phyloP scores from a whole-genome alignment of 2,113 vertebrate genomes.

The Theristicus caerulescens region DNA sequence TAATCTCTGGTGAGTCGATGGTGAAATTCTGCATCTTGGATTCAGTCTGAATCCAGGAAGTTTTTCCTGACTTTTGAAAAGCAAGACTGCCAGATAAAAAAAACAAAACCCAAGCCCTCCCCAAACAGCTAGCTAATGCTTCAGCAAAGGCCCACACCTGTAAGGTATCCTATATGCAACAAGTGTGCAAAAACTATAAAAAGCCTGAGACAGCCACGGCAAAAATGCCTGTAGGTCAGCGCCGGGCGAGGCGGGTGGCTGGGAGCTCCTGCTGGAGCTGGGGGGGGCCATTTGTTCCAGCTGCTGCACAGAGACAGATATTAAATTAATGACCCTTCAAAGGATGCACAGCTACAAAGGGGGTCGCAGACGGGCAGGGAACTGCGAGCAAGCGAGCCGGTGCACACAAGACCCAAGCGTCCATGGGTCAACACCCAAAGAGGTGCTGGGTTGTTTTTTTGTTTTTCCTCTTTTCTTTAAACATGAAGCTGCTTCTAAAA shows the following conservation, averaged over 20 bases:
- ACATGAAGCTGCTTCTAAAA: not conserved
- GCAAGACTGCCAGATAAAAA: not conserved
- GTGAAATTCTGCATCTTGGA: not conserved
- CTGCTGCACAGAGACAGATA: slow-evolving; percentile 26
- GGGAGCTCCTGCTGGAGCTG: not conserved
- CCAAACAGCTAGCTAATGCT: not conserved
- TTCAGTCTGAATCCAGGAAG: not conserved
- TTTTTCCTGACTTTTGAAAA: not conserved
- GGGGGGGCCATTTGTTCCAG: slow-evolving; percentile 53
- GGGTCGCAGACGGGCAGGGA: not conserved
- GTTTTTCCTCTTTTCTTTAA: not conserved
- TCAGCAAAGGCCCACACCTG: not conserved
- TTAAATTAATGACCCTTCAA: slow-evolving; percentile 37
- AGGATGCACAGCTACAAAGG: not conserved
- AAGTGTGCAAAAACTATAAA: slow-evolving; percentile 55
- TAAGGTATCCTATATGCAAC: slow-evolving; percentile 17
- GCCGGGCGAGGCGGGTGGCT: not conserved
- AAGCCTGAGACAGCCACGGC: not conserved
- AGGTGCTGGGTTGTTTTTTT: not conserved
- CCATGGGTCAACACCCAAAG: not conserved
- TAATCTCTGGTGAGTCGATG: not conserved
- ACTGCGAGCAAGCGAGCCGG: accelerated
- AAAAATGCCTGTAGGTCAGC: slow-evolving; percentile 45
- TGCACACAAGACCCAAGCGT: accelerated
- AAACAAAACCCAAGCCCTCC: too few relatives aligned